Evolutionary conservation across 2,888 invertebrate species (phyloP), one percentile per base, ranked within the genome.

Genomic region (Celastrina argiolus): DNA sequence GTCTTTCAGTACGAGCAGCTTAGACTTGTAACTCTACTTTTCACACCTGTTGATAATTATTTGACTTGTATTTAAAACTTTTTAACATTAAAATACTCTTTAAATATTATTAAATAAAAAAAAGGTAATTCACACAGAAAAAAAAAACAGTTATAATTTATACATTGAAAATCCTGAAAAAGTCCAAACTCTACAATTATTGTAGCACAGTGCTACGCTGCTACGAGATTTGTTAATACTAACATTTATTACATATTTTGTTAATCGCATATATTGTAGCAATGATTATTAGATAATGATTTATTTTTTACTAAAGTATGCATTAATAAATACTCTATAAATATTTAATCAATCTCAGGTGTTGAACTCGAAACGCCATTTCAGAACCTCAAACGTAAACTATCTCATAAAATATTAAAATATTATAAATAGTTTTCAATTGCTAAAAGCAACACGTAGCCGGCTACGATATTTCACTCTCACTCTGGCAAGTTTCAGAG

Each of bases 361-460:
- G 51, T 51, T 51, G 51, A 51, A 51, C 51, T 51, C 22, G 51
- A 22, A 22, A 51, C 22, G 51, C 51, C 22, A 26, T 63, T 51
- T 61, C 39, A 45, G 67, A 63, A 63, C 51, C 51, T 51, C 51
- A 51, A 51, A 51, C 12, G 22, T 22, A 51, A 51, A 51, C 51
- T 51, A 51, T 51, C 51, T 51, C 51, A 70, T 69, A 68, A 75
- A 76, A 75, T 69, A 73, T 69, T 69, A 70, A 70, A 71, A 71
- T 73, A 69, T 72, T 73, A 74, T 72, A 78, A 79, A 76, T 78
- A 80, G 77, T 78, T 74, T 73, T 76, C 72, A 74, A 76, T 76
- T 76, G 75, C 79, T 81, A 81, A 77, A 79, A 81, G 88, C 88
- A 87, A 87, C 87, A 88, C 88, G 88, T 87, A 83, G 84, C 73